Evolutionary conservation across 92 coral and sea anemone species (phyloP).

Genomic region (Paragorgia papillata): DNA sequence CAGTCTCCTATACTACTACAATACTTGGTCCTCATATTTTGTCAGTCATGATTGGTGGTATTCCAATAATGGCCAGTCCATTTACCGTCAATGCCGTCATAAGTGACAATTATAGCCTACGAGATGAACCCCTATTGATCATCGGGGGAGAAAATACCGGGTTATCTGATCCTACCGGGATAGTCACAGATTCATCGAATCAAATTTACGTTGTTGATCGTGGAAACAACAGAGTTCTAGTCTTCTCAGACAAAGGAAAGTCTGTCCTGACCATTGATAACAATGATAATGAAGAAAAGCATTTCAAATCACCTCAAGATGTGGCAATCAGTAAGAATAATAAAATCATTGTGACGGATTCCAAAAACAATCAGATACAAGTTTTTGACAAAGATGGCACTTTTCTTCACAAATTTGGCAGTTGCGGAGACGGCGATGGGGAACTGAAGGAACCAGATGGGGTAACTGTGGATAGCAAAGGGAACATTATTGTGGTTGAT

Average conservation of each 20-base stretch:
- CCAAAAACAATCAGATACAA: constrained; percentile 20
- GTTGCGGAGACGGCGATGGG: constrained; percentile 21
- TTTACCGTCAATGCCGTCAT: constrained; percentile 29
- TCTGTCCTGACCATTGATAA: constrained; percentile 11
- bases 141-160: constrained; percentile 10
- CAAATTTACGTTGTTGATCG: constrained; percentile 41
- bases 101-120: constrained; percentile 31
- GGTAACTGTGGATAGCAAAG: constrained; percentile 22
- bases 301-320: constrained; percentile 1
- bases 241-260: constrained; percentile 28
- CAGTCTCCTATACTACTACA: constrained; percentile 24
- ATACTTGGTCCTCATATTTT: constrained; percentile 39
- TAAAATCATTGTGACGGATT: constrained; percentile 28
- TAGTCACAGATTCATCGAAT: constrained; percentile 34
- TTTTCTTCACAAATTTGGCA: constrained; percentile 28
- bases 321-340: constrained; percentile 10
- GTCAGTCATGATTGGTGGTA: constrained; percentile 13
- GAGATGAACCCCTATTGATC: constrained; percentile 31
- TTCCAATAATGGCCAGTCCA: constrained; percentile 34
- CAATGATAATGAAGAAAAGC: constrained; percentile 21
- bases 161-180: constrained; percentile 17
- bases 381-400: constrained; percentile 40
- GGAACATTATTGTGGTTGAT: constrained; percentile 32
- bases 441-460: constrained; percentile 39
- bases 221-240: constrained; percentile 34